These are phyloP conservation scores for Gymnarchus niloticus DNA, from an alignment of 2,113 vertebrate genomes.

Conservation along the genomic window DNA sequence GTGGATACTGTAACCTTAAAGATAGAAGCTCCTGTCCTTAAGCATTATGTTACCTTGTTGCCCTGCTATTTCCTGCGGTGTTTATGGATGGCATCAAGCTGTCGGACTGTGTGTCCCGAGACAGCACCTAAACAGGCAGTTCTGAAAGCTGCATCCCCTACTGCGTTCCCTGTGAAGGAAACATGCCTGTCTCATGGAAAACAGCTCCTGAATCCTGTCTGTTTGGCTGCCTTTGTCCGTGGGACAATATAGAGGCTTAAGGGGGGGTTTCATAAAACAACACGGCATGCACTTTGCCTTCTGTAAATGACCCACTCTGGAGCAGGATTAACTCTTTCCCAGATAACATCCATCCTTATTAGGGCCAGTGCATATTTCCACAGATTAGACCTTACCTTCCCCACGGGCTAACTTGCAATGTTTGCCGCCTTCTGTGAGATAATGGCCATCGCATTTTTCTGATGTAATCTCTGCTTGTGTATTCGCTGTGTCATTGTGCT, in stretches of 20 bases:
- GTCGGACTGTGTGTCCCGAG: not conserved
- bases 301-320: not conserved
- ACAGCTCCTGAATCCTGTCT: not conserved
- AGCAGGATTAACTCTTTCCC: not conserved
- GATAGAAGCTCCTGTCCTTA: not conserved
- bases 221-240: not conserved
- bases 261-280: not conserved
- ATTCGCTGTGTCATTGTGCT: constrained; percentile 3
- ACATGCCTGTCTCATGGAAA: not conserved
- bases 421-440: not conserved
- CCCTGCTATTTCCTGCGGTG: not conserved
- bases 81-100: not conserved
- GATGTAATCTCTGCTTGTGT: constrained; percentile 15
- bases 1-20: constrained; percentile 8
- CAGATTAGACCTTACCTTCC: not conserved
- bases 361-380: not conserved
- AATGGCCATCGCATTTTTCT: not conserved
- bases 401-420: not conserved
- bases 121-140: not conserved
- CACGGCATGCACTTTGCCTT: not conserved
- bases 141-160: not conserved
- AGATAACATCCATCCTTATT: not conserved
- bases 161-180: not conserved
- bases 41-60: not conserved
- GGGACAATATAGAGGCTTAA: constrained; percentile 1